These are phyloP conservation scores for Nesospiza acunhae DNA, from an alignment of 2,113 vertebrate species.

Conservation along the genomic window DNA sequence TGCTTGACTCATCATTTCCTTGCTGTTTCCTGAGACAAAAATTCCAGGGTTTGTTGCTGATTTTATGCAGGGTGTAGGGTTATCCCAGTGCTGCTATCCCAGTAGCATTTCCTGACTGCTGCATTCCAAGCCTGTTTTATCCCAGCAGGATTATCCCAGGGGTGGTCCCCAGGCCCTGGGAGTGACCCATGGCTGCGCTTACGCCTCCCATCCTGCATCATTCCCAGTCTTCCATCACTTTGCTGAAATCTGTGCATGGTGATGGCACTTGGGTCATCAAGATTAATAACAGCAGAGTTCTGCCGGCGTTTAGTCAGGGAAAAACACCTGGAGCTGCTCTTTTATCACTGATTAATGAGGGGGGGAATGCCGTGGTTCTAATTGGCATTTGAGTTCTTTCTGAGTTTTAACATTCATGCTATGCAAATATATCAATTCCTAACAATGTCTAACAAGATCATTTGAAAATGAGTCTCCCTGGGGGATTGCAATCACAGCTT, in stretches of 20 bases:
- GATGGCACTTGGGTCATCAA: slow-evolving; percentile 10
- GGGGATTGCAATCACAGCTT: slow-evolving; percentile 32
- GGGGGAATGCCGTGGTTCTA: not conserved
- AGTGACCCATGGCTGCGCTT: rapidly evolving
- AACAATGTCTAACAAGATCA: slow-evolving; percentile 71
- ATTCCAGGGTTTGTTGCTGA: not conserved
- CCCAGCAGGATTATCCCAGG: not conserved
- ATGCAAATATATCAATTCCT: slow-evolving; percentile 65
- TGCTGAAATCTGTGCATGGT: not conserved
- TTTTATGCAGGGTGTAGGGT: not conserved
- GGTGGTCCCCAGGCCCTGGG: rapidly evolving
- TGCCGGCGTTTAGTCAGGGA: not conserved
- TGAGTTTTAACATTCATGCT: slow-evolving; percentile 69
- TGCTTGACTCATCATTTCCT: not conserved
- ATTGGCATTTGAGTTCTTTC: slow-evolving; percentile 58
- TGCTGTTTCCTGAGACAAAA: rapidly evolving
- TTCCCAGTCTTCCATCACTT: not conserved
- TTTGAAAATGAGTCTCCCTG: slow-evolving; percentile 60
- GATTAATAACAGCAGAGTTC: slow-evolving; percentile 4
- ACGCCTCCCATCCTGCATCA: rapidly evolving
- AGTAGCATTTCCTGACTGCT: not conserved
- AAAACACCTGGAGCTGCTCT: slow-evolving; percentile 63
- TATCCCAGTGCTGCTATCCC: not conserved
- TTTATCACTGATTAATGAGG: slow-evolving; percentile 70
- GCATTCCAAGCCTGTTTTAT: rapidly evolving